These are phyloP conservation scores for Calyptomena viridis DNA, from an alignment of 2,113 vertebrate genomes.

Conservation along the genomic window DNA sequence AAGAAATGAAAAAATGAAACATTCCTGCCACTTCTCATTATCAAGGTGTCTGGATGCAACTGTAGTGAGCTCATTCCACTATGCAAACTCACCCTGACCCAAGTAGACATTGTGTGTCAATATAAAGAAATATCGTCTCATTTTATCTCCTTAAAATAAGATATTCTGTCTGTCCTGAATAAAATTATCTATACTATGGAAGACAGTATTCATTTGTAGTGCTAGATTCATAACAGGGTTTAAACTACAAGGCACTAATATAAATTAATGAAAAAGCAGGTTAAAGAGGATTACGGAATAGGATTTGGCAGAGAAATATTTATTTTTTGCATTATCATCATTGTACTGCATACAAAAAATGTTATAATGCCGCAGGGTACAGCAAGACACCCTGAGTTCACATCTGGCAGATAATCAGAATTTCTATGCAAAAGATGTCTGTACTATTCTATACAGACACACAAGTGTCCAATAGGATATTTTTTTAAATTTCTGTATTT, in stretches of 20 bases:
- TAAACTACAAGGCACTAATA: not conserved
- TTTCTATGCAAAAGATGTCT: not conserved
- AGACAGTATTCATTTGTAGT: not conserved
- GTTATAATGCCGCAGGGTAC: not conserved
- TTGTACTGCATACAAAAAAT: not conserved
- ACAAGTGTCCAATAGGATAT: not conserved
- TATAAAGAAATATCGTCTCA: not conserved
- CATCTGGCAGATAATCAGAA: not conserved
- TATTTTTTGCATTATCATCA: not conserved
- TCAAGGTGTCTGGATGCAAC: not conserved
- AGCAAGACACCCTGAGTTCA: not conserved
- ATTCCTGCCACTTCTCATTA: not conserved
- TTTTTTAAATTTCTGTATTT: not conserved
- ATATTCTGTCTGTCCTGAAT: not conserved
- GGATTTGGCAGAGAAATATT: not conserved
- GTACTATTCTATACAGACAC: not conserved
- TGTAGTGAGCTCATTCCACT: not conserved
- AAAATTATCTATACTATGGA: not conserved
- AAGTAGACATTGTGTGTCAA: not conserved
- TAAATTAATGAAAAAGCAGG: not conserved
- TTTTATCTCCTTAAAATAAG: not conserved
- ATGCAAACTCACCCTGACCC: not conserved
- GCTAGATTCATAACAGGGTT: not conserved
- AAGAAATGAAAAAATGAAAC: conserved; percentile 16
- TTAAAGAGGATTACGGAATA: not conserved